Conservation (phyloP, 2,888 invertebrate genomes). For the Eucera pruinosa region DNA sequence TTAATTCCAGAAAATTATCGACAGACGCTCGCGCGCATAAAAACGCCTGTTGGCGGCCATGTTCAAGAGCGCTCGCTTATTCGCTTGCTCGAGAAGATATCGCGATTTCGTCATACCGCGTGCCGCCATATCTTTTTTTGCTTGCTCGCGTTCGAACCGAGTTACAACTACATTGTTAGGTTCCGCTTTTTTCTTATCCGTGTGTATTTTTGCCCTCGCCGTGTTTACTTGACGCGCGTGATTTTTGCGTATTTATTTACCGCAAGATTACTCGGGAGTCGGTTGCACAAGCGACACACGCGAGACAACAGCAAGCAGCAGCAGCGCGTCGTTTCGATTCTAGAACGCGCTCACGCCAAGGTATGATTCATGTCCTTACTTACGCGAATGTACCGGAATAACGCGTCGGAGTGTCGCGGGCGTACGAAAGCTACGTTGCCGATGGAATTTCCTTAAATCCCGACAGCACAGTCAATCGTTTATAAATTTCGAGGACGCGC, state of each 20-base stretch:
- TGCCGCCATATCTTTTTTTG: conserved; percentile 52
- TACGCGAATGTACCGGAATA: conserved; percentile 32
- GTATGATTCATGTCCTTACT: conserved; percentile 51
- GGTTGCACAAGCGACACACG: too few relatives aligned
- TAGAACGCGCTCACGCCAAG: conserved; percentile 40
- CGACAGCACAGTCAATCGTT: background rate
- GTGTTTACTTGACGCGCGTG: background rate
- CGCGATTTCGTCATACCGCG: conserved; percentile 56
- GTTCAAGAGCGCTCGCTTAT: conserved; percentile 37
- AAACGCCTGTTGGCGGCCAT: conserved; percentile 35
- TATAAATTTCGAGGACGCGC: conserved; percentile 1
- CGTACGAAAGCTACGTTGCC: background rate
- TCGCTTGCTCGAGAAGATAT: conserved; percentile 28
- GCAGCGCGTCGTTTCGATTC: conserved; percentile 15
- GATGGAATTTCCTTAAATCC: background rate
- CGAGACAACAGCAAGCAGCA: conserved; percentile 2
- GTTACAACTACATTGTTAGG: background rate
- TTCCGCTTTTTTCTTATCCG: background rate
- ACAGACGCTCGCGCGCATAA: conserved; percentile 26
- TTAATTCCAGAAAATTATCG: conserved; percentile 38
- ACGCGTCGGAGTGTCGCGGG: background rate
- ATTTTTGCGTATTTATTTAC: background rate
- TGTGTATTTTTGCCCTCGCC: too few relatives aligned
- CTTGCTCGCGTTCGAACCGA: background rate
- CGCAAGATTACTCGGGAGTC: too few relatives aligned